These are phyloP conservation scores for Pionites leucogaster DNA, from an alignment of 2,113 vertebrate genomes.

Conservation along the genomic window DNA sequence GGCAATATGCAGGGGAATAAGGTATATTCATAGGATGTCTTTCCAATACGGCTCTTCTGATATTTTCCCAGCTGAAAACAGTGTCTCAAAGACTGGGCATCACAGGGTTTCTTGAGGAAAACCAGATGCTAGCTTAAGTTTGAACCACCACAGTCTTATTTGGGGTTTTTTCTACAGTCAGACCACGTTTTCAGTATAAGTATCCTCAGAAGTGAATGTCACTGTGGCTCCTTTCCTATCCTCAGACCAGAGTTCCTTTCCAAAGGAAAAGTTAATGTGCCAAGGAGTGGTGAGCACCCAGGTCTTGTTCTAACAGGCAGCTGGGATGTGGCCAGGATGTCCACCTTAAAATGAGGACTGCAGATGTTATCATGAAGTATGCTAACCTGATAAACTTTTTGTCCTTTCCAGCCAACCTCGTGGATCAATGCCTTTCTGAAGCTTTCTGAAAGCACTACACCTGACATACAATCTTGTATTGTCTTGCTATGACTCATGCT, in stretches of 20 bases:
- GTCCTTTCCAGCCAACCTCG: not conserved
- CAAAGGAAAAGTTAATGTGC: not conserved
- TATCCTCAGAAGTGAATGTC: not conserved
- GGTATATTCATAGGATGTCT: not conserved
- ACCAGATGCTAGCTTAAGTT: not conserved
- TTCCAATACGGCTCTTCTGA: not conserved
- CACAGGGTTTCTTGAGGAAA: not conserved
- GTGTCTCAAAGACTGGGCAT: not conserved
- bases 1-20: not conserved
- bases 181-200: not conserved
- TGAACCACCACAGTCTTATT: not conserved
- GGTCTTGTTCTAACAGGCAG: not conserved
- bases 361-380: not conserved
- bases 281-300: not conserved
- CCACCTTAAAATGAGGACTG: not conserved
- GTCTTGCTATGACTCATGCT: not conserved
- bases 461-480: not conserved
- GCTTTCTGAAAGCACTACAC: not conserved
- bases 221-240: not conserved
- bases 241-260: not conserved
- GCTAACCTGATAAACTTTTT: not conserved
- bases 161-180: not conserved
- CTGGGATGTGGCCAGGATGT: not conserved
- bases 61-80: not conserved
- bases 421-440: not conserved